A percentile compares a stretch with the other conserved stretches of the same genome.
Conservation (phyloP, 92 coral and sea anemone species). For the Paramuricea clavata region DNA sequence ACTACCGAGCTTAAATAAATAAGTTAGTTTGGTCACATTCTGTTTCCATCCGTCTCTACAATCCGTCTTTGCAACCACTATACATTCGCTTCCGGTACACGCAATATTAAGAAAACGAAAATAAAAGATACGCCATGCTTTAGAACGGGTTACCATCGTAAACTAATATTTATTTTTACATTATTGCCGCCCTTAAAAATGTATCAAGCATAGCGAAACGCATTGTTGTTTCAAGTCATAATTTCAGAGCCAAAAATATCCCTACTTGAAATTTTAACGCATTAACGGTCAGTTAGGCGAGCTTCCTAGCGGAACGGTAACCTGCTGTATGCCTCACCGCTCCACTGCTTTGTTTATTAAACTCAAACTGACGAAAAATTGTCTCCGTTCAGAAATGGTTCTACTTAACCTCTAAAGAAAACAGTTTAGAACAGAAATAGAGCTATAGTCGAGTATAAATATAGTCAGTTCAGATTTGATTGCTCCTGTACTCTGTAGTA, state of each 20-base stretch:
- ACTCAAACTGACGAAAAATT: neutral
- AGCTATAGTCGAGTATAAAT: too few species aligned
- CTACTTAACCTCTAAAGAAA: neutral
- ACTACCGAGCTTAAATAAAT: too few species aligned
- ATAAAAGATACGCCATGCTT: neutral
- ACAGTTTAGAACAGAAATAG: too few species aligned
- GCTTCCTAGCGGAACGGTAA: neutral
- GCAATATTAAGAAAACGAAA: neutral
- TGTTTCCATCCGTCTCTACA: too few species aligned
- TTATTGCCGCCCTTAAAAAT: neutral
- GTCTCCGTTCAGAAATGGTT: too few species aligned
- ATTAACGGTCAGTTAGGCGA: neutral
- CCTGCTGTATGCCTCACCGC: neutral
- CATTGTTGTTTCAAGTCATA: neutral
- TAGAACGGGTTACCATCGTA: neutral
- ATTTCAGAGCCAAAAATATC: neutral
- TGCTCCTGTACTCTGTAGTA: too few species aligned
- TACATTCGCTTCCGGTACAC: neutral
- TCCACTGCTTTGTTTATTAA: neutral
- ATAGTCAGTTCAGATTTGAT: too few species aligned
- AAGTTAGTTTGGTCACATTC: too few species aligned
- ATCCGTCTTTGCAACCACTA: too few species aligned
- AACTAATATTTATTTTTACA: neutral
- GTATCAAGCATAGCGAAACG: neutral
- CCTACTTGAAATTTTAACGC: neutral